These are phyloP conservation scores for Lottia scabra DNA, from an alignment of 2,888 invertebrate species.

Conservation along the genomic window DNA sequence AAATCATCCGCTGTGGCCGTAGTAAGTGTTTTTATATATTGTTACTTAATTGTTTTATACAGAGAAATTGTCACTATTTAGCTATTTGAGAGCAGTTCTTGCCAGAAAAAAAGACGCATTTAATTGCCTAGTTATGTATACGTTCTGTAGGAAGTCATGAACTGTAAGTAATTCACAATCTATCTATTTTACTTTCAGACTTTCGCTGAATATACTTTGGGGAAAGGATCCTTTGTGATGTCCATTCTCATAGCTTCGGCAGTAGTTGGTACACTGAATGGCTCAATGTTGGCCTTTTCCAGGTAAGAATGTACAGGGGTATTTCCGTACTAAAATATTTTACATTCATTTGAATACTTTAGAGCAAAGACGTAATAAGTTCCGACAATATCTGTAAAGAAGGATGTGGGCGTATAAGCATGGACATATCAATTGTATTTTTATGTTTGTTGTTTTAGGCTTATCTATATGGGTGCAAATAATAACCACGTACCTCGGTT, in stretches of 20 bases:
- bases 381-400: too few species aligned
- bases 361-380: too few species aligned
- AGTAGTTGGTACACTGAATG: slow-evolving; percentile 84
- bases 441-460: slow-evolving; percentile 54
- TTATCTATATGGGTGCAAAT: slow-evolving; percentile 87
- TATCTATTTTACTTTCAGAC: slow-evolving; percentile 42
- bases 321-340: too few species aligned
- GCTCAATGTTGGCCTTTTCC: slow-evolving; percentile 57
- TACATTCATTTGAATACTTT: too few species aligned
- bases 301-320: slow-evolving; percentile 56
- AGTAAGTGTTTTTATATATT: slow-evolving; percentile 72
- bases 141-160: too few species aligned
- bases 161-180: background rate
- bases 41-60: too few species aligned
- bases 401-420: too few species aligned
- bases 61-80: too few species aligned
- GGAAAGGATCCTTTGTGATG: slow-evolving; percentile 51
- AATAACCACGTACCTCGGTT: slow-evolving; percentile 86
- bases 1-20: slow-evolving; percentile 70
- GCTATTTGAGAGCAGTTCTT: too few species aligned
- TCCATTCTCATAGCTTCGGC: slow-evolving; percentile 88
- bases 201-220: slow-evolving; percentile 56
- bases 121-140: too few species aligned
- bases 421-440: too few species aligned
- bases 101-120: too few species aligned